Conservation (phyloP, 2,888 invertebrate genomes). For the Agrilus mali region DNA sequence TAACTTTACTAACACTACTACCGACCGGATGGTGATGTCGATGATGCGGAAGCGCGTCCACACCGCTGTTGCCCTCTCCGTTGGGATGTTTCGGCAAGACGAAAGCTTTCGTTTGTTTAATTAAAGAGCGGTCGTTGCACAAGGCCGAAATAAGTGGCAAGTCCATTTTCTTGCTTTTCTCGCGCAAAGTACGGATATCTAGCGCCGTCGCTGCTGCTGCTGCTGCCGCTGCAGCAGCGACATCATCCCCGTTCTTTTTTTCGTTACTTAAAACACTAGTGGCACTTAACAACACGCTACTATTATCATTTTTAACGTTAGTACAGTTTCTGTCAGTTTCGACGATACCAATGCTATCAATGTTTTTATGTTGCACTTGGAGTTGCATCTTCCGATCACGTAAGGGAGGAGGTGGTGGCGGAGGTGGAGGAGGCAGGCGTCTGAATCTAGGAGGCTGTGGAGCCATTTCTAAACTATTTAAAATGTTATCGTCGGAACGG, state of each 20-base stretch:
- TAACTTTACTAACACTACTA: slow-evolving; percentile 39
- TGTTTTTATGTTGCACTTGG: slow-evolving; percentile 20
- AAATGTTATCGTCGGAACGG: slow-evolving; percentile 70
- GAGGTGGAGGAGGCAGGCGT: slow-evolving; percentile 39
- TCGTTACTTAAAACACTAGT: slow-evolving; percentile 12
- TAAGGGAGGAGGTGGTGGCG: slow-evolving; percentile 32
- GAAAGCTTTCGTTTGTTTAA: slow-evolving; percentile 80
- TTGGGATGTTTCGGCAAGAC: slow-evolving; percentile 58
- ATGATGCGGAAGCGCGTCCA: not conserved
- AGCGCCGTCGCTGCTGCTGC: slow-evolving; percentile 28
- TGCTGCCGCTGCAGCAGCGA: slow-evolving; percentile 7
- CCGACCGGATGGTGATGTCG: slow-evolving; percentile 23
- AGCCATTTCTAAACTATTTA: slow-evolving; percentile 51
- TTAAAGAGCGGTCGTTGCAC: slow-evolving; percentile 81
- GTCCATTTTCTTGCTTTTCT: slow-evolving; percentile 81
- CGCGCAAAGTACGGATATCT: slow-evolving; percentile 73
- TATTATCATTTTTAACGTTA: slow-evolving; percentile 6
- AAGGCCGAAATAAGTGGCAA: slow-evolving; percentile 85
- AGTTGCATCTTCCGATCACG: slow-evolving; percentile 29
- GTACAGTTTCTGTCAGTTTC: slow-evolving; percentile 21
- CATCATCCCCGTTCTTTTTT: slow-evolving; percentile 10
- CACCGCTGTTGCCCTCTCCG: slow-evolving; percentile 15
- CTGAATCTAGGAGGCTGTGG: slow-evolving; percentile 41
- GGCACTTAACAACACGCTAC: not conserved
- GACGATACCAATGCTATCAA: slow-evolving; percentile 6